Base-by-base conservation (phyloP, 2,113 vertebrate species). In the Syngnathus typhle region DNA sequence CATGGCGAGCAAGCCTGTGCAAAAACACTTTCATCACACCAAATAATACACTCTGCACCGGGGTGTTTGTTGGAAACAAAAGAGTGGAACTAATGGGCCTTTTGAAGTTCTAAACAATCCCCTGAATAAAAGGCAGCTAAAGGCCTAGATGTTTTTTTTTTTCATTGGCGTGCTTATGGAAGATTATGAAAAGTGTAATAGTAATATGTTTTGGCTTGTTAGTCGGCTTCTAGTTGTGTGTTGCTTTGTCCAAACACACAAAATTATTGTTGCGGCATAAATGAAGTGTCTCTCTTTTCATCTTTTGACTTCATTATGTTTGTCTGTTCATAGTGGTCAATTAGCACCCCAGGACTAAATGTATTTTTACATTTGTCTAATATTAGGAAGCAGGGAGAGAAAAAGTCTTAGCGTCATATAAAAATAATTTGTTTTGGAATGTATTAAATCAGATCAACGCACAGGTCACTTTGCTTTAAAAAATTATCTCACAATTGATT, bases 41-140 rank as follows among this genome's bases (percentile, higher is more conserved):
- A 68, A 80, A 84, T 83, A 70, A 69, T 79, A 74, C 71, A 70
- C 65, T 76, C 74, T 81, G 61, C 75, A 73, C 67, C 13, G 2
- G 58, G 64, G 74, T 39, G 62, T n/a, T n/a, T n/a, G 61, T 77
- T 60, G 70, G 66, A 82, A 75, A 74, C 68, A 65, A 71, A 12
- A 65, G 79, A 58, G 39, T 69, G 62, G 59, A 64, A 70, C 80
- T 76, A 83, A 88, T 87, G 73, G 32, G 61, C 56, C 81, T 82
- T 88, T 86, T 87, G 83, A 87, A 83, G 80, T 85, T 84, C 65
- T 76, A 77, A 85, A 85, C 71, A 78, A 85, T 70, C 74, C 79
- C 75, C 70, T 84, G 72, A 81, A 82, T 79, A 58, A 84, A 86
- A 87, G 75, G 68, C 71, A 71, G 74, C 49, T 69, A 55, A 74